Base-by-base conservation (phyloP, 1,140 invertebrate species). In the Acarapis woodi region DNA sequence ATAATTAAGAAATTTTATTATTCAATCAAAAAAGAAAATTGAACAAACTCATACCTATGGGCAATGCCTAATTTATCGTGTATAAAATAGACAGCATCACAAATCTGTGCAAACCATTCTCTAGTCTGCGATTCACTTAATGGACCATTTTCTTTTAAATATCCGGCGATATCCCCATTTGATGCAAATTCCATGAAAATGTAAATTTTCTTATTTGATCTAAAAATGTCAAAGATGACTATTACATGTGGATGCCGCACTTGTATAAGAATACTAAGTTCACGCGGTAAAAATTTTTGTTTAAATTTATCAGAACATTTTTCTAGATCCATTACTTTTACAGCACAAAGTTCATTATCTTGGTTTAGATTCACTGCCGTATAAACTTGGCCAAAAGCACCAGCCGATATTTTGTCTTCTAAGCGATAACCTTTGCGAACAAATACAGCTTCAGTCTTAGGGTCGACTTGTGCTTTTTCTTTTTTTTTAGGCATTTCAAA, bases 111-210 rank as follows among this genome's bases (percentile, higher is more conserved):
- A 30, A 44, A 44, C 35, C 35, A 44, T 16, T 31, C 26, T 5
- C 35, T 12, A 12, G 39, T 26, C 18, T 32, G 25, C 15, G 22
- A 18, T 23, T 44, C 42, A 8, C n/a, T 10, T 2, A 44, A 19
- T 12, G 16, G 3, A 3, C 35, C 37, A 21, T 43, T 9, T n/a
- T 35, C 14, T 30, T 43, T 33, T 2, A 43, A 12, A 20, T 42
- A 43, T 12, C n/a, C 10, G 5, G 36, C 31, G 10, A 43, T 28
- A 18, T 30, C 30, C n/a, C 42, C 42, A 37, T 43, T 43, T 6
- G 31, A 8, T 3, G 41, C 40, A 18, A 43, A 31, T 24, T 43
- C 42, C 42, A 43, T 43, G 23, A 43, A 43, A 24, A 43, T 43
- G 20, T 35, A 43, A 9, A 43, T 42, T 20, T 37, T 43, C 15